A percentile compares a stretch with the other conserved stretches of the same genome.
phyloP scores from a whole-genome alignment of 2,797 vertebrate species.

The Argya squamiceps region DNA sequence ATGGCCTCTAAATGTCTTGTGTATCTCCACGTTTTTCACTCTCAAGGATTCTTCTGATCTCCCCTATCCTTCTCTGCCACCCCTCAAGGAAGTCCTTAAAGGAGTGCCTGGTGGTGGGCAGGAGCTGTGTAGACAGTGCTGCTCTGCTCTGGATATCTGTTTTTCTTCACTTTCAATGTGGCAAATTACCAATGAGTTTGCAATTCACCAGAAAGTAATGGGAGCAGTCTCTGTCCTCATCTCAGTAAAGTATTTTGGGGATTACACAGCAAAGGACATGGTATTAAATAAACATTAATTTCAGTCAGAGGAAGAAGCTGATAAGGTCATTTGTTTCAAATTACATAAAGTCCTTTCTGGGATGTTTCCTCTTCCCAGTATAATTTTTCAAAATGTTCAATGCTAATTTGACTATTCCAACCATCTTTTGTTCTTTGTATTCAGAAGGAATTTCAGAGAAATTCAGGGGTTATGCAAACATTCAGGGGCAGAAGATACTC shows the following conservation, averaged over 20 bases:
- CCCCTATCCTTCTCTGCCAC: background rate
- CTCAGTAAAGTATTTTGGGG: background rate
- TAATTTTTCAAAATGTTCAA: background rate
- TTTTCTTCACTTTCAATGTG: background rate
- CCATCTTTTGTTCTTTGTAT: background rate
- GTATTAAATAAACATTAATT: background rate
- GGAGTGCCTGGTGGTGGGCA: background rate
- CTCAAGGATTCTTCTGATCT: background rate
- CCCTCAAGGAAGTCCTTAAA: background rate
- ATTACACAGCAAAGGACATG: background rate
- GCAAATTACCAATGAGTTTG: background rate
- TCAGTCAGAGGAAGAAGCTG: background rate
- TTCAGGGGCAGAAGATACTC: background rate
- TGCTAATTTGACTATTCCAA: background rate
- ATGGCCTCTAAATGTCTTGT: background rate
- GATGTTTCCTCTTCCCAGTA: background rate
- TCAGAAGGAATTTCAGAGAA: background rate
- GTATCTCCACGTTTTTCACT: rapidly evolving
- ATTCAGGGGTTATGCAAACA: background rate
- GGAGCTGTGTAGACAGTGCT: background rate
- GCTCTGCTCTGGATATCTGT: background rate
- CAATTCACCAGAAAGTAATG: background rate
- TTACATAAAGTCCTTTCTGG: background rate
- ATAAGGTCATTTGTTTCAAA: background rate
- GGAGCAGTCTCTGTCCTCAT: background rate